Base-by-base conservation (phyloP, 1,140 invertebrate species). In the Drosophila willistoni region DNA sequence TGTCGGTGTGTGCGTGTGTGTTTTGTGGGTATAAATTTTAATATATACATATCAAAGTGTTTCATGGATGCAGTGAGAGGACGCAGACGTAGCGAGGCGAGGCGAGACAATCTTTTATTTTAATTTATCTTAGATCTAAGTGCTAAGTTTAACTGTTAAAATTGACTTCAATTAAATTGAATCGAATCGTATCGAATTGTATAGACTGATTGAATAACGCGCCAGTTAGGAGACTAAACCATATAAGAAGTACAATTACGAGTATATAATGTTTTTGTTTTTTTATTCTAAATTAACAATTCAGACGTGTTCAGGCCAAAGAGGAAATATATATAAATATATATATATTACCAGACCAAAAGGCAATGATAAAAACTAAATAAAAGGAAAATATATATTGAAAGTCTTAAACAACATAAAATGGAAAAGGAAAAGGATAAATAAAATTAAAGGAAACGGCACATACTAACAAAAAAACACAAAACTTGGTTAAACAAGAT, bases 241-340 rank as follows among this genome's bases (percentile, higher is more conserved):
- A 51, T 17, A 10, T 59, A 36, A 34, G 55, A 14, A 68, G 62
- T 67, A 69, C 68, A 57, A 71, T 19, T 73, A 77, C 72, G 84
- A 77, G 71, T 90, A 77, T 39, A 79, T 51, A 51, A 19, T 19
- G 17, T 51, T 51, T 73, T 39, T 39, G 9, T 10, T 12, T 39
- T 39, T 39, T 69, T 89, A 87, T 73, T 73, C 80, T 87, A 89
- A 78, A 74, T 51, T 80, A 87, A 79, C 84, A 87, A 89, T 81
- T 80, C 82, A 81, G 82, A 86, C 83, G 79, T 86, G 70, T 87
- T 87, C 84, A 89, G 79, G 83, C 79, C 82, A 86, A 86, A 79
- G 68, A 61, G 60, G 61, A 51, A 19, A 64, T 9, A 19, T n/a
- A 47, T 7, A 7, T 3, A 47, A 2, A 22, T 22, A 22, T 22